Evolutionary conservation across 1,140 invertebrate genomes (phyloP).

Genomic region (Ephestia elutella): DNA sequence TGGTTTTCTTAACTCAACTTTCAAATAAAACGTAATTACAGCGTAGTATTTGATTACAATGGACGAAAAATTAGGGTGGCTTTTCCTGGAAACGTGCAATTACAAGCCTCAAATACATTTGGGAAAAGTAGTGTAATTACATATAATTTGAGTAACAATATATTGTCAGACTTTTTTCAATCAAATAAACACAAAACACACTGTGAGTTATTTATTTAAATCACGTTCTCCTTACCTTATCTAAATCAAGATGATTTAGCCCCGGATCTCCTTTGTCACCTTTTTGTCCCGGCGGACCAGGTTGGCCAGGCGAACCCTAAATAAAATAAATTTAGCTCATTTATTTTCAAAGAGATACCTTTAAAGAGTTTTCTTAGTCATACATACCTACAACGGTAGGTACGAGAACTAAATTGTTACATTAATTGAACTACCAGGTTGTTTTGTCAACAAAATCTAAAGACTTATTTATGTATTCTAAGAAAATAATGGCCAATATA

Average conservation of each 20-base stretch:
- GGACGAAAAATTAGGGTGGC: background rate
- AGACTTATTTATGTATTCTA: no score
- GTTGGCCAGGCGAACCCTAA: slow-evolving; percentile 80
- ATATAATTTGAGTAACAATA: background rate
- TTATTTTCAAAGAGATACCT: background rate
- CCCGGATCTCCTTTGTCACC: slow-evolving; percentile 84
- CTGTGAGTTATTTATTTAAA: no score
- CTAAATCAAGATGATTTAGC: slow-evolving; percentile 40
- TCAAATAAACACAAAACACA: no score
- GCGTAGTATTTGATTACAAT: no score
- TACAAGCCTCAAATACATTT: background rate
- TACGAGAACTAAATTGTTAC: background rate
- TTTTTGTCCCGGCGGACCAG: slow-evolving; percentile 77
- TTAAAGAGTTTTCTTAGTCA: no score
- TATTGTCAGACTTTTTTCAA: no score
- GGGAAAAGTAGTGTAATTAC: background rate
- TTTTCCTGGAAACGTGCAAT: background rate
- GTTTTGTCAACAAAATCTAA: background rate
- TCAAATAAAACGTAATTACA: no score
- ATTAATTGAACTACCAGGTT: background rate
- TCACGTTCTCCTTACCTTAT: slow-evolving; percentile 65
- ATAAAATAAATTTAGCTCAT: slow-evolving; percentile 16
- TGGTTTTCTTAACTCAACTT: no score
- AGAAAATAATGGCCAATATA: no score
- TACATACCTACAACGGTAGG: no score